Conservation (phyloP, 2,113 vertebrate species). For the Stictonetta naevosa region DNA sequence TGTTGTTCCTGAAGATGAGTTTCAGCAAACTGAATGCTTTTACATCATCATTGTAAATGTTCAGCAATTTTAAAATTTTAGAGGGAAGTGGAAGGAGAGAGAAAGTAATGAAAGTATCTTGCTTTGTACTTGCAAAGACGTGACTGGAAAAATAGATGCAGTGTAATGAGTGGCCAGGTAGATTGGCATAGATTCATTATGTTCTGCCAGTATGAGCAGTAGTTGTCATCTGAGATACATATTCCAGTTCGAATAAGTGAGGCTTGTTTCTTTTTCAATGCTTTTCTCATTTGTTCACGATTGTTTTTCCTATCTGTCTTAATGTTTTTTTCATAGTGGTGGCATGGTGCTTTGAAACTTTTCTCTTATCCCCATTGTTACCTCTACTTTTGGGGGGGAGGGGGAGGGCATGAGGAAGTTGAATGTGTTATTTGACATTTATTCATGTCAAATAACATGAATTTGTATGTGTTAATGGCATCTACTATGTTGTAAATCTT, state of each 20-base stretch:
- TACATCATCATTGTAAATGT: not conserved
- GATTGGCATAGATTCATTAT: not conserved
- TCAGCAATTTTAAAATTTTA: not conserved
- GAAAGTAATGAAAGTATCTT: not conserved
- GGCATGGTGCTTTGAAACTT: not conserved
- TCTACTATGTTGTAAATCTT: not conserved
- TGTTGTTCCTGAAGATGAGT: not conserved
- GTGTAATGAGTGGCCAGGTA: not conserved
- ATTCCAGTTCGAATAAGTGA: not conserved
- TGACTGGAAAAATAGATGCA: not conserved
- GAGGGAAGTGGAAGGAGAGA: not conserved
- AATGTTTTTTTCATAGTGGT: not conserved
- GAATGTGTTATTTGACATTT: not conserved
- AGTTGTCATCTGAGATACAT: not conserved
- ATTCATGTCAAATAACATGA: not conserved
- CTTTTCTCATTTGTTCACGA: not conserved
- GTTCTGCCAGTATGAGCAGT: not conserved
- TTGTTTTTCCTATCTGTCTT: not conserved
- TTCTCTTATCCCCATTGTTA: not conserved
- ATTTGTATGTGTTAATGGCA: not conserved
- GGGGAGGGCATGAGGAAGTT: too few relatives aligned
- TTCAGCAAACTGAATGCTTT: not conserved
- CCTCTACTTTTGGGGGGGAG: too few relatives aligned
- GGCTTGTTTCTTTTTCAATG: not conserved
- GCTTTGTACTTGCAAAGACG: not conserved